Evolutionary conservation across 2,797 vertebrate genomes (phyloP), one percentile per base, ranked within the genome.

Genomic region (Pipistrellus nathusii): DNA sequence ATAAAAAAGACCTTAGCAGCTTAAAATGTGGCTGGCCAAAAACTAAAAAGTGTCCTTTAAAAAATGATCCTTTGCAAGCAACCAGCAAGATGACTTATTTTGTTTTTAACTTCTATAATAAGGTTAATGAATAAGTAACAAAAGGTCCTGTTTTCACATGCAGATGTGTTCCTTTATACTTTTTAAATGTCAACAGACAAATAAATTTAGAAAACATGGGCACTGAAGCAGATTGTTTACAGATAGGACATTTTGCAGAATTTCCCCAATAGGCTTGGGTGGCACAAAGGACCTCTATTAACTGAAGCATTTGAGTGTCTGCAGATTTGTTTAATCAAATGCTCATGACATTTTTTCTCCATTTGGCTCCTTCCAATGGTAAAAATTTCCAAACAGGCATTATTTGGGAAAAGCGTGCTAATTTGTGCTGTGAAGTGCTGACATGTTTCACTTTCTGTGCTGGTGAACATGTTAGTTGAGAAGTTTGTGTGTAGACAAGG

Each of bases 131-230:
- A 64, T 88, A 91, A 94, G 76, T 94, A 96, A 93, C 53, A 92
- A 93, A 93, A 90, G 57, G 53, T 80, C 14, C n/a, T 84, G 27
- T 83, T 76, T 88, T 88, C 75, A 84, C 76, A 87, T 35, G 18
- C 48, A 95, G 88, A 95, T 94, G 3, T 51, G 53, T 91, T 84
- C 9, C 53, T 96, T 88, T n/a, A 55, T 55, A 91, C 84, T 81
- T 92, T 82, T 62, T 53, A 89, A 95, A 95, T 94, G 95, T 96
- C 95, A 96, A 64, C 20, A 92, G 27, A 85, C 83, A 96, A 90
- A 91, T 81, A 80, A 90, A 89, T 92, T 92, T 84, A 94, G 86
- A 92, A 95, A 96, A 85, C 91, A 90, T 57, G 27, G 95, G 62
- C 93, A 46, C 66, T 59, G 83, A 53, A 93, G 76, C 62, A 91